phyloP scores from a whole-genome alignment of 2,888 invertebrate genomes.

The Drosophila multiciliata region DNA sequence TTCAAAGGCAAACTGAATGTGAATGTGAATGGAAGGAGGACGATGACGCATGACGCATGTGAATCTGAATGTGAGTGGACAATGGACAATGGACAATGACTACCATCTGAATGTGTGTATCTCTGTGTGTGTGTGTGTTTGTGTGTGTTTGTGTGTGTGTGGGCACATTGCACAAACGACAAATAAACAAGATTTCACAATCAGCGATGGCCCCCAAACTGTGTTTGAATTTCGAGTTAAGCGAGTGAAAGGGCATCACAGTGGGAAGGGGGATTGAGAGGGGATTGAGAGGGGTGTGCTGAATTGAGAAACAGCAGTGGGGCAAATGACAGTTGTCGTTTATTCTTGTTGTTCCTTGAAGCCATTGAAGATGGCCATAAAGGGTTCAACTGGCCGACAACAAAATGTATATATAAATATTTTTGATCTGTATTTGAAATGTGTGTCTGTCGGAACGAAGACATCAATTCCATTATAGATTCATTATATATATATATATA shows the following conservation, averaged over 20 bases:
- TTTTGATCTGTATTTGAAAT: background rate
- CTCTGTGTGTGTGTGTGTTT: slow-evolving; percentile 23
- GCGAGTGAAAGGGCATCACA: slow-evolving; percentile 43
- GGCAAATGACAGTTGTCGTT: slow-evolving; percentile 21
- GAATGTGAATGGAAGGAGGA: slow-evolving; percentile 10
- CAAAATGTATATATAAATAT: background rate
- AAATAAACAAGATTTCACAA: slow-evolving; percentile 77
- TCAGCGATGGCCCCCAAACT: slow-evolving; percentile 69
- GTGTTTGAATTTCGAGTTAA: slow-evolving; percentile 69
- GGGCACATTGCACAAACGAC: slow-evolving; percentile 30
- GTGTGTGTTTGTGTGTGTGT: slow-evolving; percentile 30
- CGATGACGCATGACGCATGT: background rate
- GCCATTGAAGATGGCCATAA: background rate
- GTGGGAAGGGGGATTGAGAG: background rate
- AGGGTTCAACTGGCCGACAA: background rate
- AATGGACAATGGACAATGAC: slow-evolving; percentile 47
- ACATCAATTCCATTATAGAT: background rate
- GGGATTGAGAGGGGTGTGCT: background rate
- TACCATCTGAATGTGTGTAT: slow-evolving; percentile 17
- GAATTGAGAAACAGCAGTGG: background rate
- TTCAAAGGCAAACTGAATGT: slow-evolving; percentile 21
- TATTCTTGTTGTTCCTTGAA: background rate
- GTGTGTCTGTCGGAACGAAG: background rate
- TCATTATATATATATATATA: background rate
- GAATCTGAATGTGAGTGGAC: slow-evolving; percentile 29